A percentile compares a stretch with the other conserved stretches of the same genome.
These are phyloP conservation scores for Arctia plantaginis DNA, from an alignment of 2,888 invertebrate species.

Conservation along the genomic window DNA sequence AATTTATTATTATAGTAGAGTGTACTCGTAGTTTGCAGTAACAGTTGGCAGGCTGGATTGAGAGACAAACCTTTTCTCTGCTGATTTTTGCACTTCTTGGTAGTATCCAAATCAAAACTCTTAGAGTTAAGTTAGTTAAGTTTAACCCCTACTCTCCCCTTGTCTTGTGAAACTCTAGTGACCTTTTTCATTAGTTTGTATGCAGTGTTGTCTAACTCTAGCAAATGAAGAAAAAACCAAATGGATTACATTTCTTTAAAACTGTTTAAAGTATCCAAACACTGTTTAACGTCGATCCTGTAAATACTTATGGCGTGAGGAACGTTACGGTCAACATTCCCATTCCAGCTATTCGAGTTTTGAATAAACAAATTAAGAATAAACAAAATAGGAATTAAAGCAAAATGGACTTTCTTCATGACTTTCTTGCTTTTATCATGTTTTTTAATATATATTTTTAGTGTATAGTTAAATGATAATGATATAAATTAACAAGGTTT, in stretches of 20 bases:
- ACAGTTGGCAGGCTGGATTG: not conserved
- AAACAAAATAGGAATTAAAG: constrained; percentile 55
- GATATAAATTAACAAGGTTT: too few relatives aligned
- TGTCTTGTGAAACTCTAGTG: not conserved
- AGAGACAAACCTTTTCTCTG: not conserved
- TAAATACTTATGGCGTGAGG: constrained; percentile 44
- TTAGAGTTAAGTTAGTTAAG: too few relatives aligned
- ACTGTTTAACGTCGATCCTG: constrained; percentile 58
- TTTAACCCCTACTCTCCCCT: not conserved
- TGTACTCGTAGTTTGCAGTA: not conserved
- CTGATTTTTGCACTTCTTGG: not conserved
- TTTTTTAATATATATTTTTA: too few relatives aligned
- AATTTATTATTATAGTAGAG: not conserved
- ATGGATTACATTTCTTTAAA: not conserved
- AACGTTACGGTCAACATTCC: constrained; percentile 59
- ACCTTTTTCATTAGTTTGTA: not conserved
- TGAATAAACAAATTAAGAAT: constrained; percentile 62
- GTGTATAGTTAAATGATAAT: too few relatives aligned
- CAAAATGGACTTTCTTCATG: constrained; percentile 37
- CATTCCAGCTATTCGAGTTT: constrained; percentile 53
- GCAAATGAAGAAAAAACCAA: not conserved
- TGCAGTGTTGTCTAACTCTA: not conserved
- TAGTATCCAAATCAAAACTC: not conserved
- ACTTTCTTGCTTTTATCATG: too few relatives aligned
- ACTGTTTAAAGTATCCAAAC: constrained; percentile 37